A percentile compares a stretch with the other conserved stretches of the same genome.
These are phyloP conservation scores for Nyctibius bracteatus DNA, from an alignment of 2,113 vertebrate genomes.

Conservation along the genomic window DNA sequence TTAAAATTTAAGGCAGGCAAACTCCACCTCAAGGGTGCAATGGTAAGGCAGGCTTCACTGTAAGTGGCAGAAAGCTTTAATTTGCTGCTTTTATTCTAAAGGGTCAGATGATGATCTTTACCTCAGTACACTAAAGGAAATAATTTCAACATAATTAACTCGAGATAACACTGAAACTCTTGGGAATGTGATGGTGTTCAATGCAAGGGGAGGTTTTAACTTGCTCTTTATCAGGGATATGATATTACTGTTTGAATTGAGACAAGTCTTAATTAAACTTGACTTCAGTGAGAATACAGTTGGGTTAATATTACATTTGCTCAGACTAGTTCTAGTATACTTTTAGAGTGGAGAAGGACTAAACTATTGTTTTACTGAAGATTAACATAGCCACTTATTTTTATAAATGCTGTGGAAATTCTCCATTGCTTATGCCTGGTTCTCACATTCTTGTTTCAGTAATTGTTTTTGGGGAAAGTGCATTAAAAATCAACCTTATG, in stretches of 20 bases:
- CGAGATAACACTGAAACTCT: neutral
- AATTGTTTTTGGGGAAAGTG: neutral
- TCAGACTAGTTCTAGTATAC: neutral
- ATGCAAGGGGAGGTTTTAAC: neutral
- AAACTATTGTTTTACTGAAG: neutral
- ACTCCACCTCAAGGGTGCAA: neutral
- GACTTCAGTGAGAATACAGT: neutral
- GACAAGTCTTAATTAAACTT: constrained; percentile 7
- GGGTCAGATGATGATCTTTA: neutral
- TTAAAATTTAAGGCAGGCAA: neutral
- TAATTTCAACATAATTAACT: constrained; percentile 22
- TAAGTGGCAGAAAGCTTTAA: neutral
- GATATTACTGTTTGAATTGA: constrained; percentile 7
- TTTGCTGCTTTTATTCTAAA: neutral
- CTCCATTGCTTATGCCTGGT: neutral
- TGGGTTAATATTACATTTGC: neutral
- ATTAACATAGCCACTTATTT: neutral
- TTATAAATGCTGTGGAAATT: neutral
- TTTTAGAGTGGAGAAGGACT: neutral
- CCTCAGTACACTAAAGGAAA: neutral
- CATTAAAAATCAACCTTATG: neutral
- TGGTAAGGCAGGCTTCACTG: neutral
- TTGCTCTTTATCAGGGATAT: neutral
- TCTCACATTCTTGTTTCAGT: neutral
- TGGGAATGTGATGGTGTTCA: neutral